Base-by-base conservation (phyloP, 1,140 invertebrate genomes). In the Drosophila grimshawi region DNA sequence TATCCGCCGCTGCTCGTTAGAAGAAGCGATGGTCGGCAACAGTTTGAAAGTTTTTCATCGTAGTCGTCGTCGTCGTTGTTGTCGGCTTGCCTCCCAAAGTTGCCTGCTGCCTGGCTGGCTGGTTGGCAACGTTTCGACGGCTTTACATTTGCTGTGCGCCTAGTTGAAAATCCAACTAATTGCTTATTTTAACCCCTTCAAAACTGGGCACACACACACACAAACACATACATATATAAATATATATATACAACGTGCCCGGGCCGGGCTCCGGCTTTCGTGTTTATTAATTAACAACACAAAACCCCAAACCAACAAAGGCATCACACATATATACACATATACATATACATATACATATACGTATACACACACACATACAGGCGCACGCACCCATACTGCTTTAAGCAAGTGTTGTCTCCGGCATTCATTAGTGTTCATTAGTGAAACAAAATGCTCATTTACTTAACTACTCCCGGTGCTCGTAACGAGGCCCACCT, bases 171-270 rank as follows among this genome's bases (percentile, higher is more conserved):
- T 90, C 90, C 90, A 92, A 92, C 90, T 92, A 92, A 92, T 92
- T 92, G 90, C 90, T 92, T 92, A 92, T 92, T 92, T 91, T 91
- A 91, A 91, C 90, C 90, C 90, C 90, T 91, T 91, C 90, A 91
- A 92, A 91, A 88, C 80, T 77, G 77, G 37, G 83, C 80, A 69
- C 65, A 83, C 69, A 88, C 76, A 80, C 72, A 80, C 66, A 76
- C 41, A 70, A 55, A 65, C 33, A 62, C 32, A 74, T 33, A 80
- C 67, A 82, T 52, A 86, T 79, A 73, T 41, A 66, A 55, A 61
- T 39, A 62, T 35, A 70, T 39, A 80, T 64, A 83, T 52, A 88
- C 83, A 73, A 86, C 89, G 77, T 67, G 66, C 65, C 75, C 49
- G 67, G 80, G 63, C 66, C 79, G 70, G 75, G 39, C 39, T 69